Evolutionary conservation across 1,140 invertebrate genomes (phyloP), one percentile per base, ranked within the genome.

Genomic region (Lasioglossum albipes): DNA sequence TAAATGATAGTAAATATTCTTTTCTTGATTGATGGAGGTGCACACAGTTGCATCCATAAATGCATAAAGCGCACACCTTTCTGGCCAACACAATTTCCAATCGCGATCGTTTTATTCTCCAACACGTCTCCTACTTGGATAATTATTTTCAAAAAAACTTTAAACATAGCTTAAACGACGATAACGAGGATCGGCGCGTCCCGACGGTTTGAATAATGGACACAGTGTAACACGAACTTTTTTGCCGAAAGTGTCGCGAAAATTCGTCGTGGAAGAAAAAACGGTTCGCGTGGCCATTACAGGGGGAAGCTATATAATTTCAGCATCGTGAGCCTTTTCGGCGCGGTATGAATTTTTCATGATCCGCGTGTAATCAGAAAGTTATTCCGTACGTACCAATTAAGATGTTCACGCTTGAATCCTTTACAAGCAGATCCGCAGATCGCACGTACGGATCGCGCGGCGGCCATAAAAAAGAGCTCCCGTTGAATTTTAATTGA

Each of bases 371-470:
- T 76, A 84, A 81, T 76, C 68, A 79, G 72, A 62, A 69, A 81
- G 75, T 84, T 81, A 79, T 75, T 81, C 82, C 49, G 45, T 49
- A 83, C 79, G 36, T 79, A 66, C 83, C 83, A 85, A 85, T 85
- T 85, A 85, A 84, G 59, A 66, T 71, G 83, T 81, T 85, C 83
- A 85, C 83, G 82, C 83, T 85, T 71, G 83, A 62, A 81, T 79
- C 62, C 61, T 31, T 70, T 70, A 27, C 66, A 65, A 59, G 18
- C 67, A 68, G 77, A 80, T 84, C 76, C 22, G 52, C 62, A 59
- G 81, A 84, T 84, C 82, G 71, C 82, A 61, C 57, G 57, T 81
- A 81, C 41, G 27, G 45, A 79, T 57, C 20, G 4, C n/a, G 65
- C 54, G 62, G 41, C 22, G 62, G 41, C 22, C 2, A 49, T 36